A percentile compares a stretch with the other conserved stretches of the same genome.
These are phyloP conservation scores for Lycocerus yunnanus DNA, from an alignment of 2,888 invertebrate species.

Conservation along the genomic window DNA sequence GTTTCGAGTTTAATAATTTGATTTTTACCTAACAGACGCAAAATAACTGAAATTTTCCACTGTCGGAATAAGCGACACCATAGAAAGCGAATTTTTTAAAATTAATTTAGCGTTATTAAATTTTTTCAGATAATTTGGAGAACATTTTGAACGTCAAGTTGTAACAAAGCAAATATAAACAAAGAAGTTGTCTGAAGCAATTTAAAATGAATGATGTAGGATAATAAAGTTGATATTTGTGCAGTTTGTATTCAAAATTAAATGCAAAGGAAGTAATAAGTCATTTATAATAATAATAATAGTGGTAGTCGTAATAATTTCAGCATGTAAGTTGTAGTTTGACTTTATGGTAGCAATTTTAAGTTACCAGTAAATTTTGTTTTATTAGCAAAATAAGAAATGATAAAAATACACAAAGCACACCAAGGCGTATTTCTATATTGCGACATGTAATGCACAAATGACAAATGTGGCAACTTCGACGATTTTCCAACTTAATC, in stretches of 20 bases:
- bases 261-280: conserved; percentile 26
- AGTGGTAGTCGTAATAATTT: background rate
- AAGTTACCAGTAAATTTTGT: conserved; percentile 30
- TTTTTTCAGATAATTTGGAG: background rate
- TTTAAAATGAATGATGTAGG: background rate
- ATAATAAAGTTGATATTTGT: conserved; percentile 19
- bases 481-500: conserved; percentile 27
- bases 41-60: no score
- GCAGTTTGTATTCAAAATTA: conserved; percentile 7
- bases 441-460: conserved; percentile 25
- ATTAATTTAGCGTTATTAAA: no score
- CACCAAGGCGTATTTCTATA: conserved; percentile 20
- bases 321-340: conserved; percentile 12
- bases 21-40: no score
- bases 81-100: no score
- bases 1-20: no score
- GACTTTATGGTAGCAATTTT: conserved; percentile 27
- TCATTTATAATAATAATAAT: conserved; percentile 17
- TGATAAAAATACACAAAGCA: conserved; percentile 30
- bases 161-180: background rate
- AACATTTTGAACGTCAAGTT: background rate
- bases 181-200: conserved; percentile 1
- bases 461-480: conserved; percentile 31
- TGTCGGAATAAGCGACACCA: no score
- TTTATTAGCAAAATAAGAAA: conserved; percentile 32